Evolutionary conservation across 2,888 invertebrate genomes (phyloP), one percentile per base, ranked within the genome.

Genomic region (Agrilus mali): DNA sequence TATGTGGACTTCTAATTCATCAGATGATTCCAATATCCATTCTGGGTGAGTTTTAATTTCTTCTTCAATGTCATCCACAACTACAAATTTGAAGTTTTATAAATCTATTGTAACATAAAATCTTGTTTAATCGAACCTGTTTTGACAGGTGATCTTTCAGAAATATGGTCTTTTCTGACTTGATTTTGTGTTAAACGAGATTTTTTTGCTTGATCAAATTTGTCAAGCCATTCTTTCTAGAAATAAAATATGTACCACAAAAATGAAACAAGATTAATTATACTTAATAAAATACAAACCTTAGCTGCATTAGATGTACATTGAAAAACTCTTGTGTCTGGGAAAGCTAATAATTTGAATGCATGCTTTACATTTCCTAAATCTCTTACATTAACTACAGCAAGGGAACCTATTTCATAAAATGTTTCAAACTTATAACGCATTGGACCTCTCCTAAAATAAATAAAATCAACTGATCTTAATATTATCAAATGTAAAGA

Each of bases 331-430:
- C 90, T 79, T 0, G 92, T 86, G 53, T 93, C 92, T 16, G 95
- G 94, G 60, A 94, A 94, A 41, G 90, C 92, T 51, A 96, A 72
- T 8, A 96, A 78, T 67, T 96, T 96, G 59, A 96, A 93, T 4
- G 92, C 90, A 66, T 93, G 82, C 63, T 90, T 92, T 1, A 92
- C 82, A 49, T 82, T 86, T 40, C 88, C 90, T 48, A 88, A 74
- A 69, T 95, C 90, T 55, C 87, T 74, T 40, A 95, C 90, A 66
- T 96, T 96, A 1, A 96, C 93, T 20, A 95, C 86, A 16, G 94
- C 95, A 54, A 95, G 71, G 63, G 84, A 89, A 60, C 89, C 88
- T 35, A 92, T 72, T 54, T 89, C 86, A 63, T 89, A 90, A 58
- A 84, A 75, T 8, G 77, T 77, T 66, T 89, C 86, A 70, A 85